Evolutionary conservation across 2,113 vertebrate genomes (phyloP), one percentile per base, ranked within the genome.

Genomic region (Phalacrocorax aristotelis): DNA sequence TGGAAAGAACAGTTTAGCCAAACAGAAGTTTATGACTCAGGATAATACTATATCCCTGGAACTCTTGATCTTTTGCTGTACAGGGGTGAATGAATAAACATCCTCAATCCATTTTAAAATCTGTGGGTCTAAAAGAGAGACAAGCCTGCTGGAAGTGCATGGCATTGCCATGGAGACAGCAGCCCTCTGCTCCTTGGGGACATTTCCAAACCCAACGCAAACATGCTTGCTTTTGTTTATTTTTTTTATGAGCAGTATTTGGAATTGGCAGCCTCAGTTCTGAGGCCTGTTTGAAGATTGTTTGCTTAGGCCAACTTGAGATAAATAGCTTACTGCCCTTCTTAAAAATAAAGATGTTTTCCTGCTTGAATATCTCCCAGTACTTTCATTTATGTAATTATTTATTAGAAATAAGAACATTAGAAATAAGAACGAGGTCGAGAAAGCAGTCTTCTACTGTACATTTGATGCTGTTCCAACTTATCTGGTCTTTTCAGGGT

Each of bases 301-400:
- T 86, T 96, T 96, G 58, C 74, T 90, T 90, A 88, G 71, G 87
- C 26, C 60, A 87, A 11, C 32, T 71, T 82, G n/a, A 93, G 86
- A 91, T 93, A 94, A 93, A 95, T 58, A 83, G 42, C n/a, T 48
- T 80, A 61, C 23, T 91, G 49, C 71, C 55, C 78, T 96, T 68
- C 89, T 84, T 93, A 94, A 95, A 97, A 97, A 95, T 83, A 96
- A 91, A 95, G 58, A 93, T 29, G 12, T 80, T 93, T 97, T 95
- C 51, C 51, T 90, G 48, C 34, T 92, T 90, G 49, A 90, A 22
- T 79, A 54, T 93, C 40, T 94, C 72, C 44, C 46, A 76, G 57
- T 92, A 58, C 51, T 83, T 95, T 95, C 18, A 60, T 94, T 88
- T 85, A 64, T 65, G 46, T 46, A 61, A 66, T 86, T 96, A 57